Evolutionary conservation across 2,113 vertebrate species (phyloP).

Genomic region (Nerophis ophidion): DNA sequence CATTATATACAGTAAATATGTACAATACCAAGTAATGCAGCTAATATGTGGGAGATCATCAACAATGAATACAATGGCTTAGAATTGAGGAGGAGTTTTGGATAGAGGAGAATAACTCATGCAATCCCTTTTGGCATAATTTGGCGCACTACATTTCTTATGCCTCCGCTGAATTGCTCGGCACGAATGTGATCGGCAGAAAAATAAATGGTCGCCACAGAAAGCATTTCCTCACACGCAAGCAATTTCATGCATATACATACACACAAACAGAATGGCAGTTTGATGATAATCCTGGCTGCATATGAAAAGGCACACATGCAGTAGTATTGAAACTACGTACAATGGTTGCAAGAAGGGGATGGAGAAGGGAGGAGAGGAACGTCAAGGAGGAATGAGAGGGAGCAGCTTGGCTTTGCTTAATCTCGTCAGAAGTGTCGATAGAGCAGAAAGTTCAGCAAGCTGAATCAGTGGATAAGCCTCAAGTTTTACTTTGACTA

Average conservation of each 20-base stretch:
- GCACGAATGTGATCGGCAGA: conserved; percentile 55
- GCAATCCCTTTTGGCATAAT: conserved; percentile 36
- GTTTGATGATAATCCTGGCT: conserved; percentile 50
- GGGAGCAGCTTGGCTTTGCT: conserved; percentile 60
- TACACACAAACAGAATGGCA: conserved; percentile 50
- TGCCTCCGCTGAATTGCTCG: conserved; percentile 43
- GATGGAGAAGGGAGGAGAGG: conserved; percentile 11
- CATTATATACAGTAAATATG: too few relatives aligned
- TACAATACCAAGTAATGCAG: too few relatives aligned
- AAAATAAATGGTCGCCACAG: conserved; percentile 51
- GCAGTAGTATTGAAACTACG: conserved; percentile 40
- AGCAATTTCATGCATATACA: conserved; percentile 43
- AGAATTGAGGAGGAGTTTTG: conserved; percentile 6
- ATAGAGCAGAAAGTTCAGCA: conserved; percentile 71
- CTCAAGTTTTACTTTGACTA: conserved; percentile 61
- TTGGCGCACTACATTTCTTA: conserved; percentile 36
- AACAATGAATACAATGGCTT: conserved; percentile 14
- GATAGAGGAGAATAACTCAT: conserved; percentile 15
- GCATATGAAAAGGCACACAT: conserved; percentile 49
- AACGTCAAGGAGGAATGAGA: conserved; percentile 38
- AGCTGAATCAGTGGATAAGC: conserved; percentile 66
- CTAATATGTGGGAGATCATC: conserved; percentile 6
- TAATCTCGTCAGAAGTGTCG: conserved; percentile 68
- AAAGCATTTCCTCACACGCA: conserved; percentile 40
- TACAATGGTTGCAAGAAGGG: conserved; percentile 7